These are phyloP conservation scores for Epizoanthus stellaris DNA, from an alignment of 92 coral and sea anemone genomes.

Conservation along the genomic window DNA sequence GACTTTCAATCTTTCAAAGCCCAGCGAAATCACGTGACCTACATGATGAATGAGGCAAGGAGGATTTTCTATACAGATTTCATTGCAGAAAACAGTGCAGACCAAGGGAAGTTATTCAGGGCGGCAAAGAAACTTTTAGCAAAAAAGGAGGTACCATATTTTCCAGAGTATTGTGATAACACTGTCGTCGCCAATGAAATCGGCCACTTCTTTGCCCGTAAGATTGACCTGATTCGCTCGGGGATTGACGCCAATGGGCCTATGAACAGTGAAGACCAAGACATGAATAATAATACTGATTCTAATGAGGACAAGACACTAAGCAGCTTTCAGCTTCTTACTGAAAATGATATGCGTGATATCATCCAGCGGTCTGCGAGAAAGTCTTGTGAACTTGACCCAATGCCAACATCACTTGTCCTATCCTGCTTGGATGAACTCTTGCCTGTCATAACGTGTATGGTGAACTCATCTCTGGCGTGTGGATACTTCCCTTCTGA, in stretches of 20 bases:
- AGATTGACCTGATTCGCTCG: constrained; percentile 30
- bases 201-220: constrained; percentile 30
- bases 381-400: neutral
- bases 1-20: constrained; percentile 47
- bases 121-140: constrained; percentile 50
- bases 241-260: constrained; percentile 25
- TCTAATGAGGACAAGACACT: constrained; percentile 11
- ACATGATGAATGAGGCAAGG: constrained; percentile 47
- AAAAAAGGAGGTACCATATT: constrained; percentile 41
- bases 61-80: constrained; percentile 46
- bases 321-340: neutral
- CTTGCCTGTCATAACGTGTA: neutral
- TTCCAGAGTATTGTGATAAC: constrained; percentile 47
- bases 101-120: constrained; percentile 56
- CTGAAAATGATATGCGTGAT: neutral
- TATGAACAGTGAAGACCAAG: neutral
- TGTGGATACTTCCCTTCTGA: neutral
- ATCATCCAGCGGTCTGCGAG: neutral
- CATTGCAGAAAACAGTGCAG: constrained; percentile 50
- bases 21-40: constrained; percentile 44
- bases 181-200: constrained; percentile 7
- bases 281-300: constrained; percentile 1
- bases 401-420: neutral
- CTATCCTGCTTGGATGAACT: neutral
- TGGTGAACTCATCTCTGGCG: neutral